Base-by-base conservation (phyloP, 2,113 vertebrate genomes). In the Oreocharis arfaki region DNA sequence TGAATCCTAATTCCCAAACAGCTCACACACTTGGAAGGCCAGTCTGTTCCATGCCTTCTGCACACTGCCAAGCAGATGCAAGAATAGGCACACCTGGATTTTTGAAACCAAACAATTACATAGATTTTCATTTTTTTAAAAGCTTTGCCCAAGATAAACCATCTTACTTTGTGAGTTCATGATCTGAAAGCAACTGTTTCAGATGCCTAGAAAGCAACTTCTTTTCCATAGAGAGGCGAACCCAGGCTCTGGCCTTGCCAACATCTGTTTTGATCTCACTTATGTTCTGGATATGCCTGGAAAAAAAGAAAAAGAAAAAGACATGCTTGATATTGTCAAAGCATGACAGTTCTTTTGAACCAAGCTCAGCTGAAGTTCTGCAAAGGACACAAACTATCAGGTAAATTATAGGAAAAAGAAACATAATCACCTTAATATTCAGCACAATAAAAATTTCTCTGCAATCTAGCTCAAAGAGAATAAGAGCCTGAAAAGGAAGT, bases 211-310 rank as follows among this genome's bases (percentile, higher is more conserved):
- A 99, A 13, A 99, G 98, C 90, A 99, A 98, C 84, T 99, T 99
- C 98, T 99, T 99, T 96, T 99, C 99, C 99, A 99, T 99, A 28
- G 99, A 99, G 41, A 99, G 98, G 49, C 99, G 98, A 71, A 99
- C 99, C 99, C 99, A 99, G 44, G 99, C 99, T 97, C 99, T 98
- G 94, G 99, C 99, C 67, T 99, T 99, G 70, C 99, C 99, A 96
- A 99, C 99, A 27, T 99, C 99, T 5, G 99, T 99, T 98, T 99
- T 99, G 95, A 99, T 99, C 97, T 99, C 99, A 63, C 99, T 98
- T 1, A 99, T 99, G 91, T 99, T 99, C 97, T 99, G 99, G 88
- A 99, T 99, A 95, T 99, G 99, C 96, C 99, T 99, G 95, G 47
- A 5, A 33, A 23, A 70, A 26, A 20, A 50, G 30, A 56, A 13